These are phyloP conservation scores for Agonopterix alstromeriana DNA, from an alignment of 2,888 invertebrate genomes.

Conservation along the genomic window DNA sequence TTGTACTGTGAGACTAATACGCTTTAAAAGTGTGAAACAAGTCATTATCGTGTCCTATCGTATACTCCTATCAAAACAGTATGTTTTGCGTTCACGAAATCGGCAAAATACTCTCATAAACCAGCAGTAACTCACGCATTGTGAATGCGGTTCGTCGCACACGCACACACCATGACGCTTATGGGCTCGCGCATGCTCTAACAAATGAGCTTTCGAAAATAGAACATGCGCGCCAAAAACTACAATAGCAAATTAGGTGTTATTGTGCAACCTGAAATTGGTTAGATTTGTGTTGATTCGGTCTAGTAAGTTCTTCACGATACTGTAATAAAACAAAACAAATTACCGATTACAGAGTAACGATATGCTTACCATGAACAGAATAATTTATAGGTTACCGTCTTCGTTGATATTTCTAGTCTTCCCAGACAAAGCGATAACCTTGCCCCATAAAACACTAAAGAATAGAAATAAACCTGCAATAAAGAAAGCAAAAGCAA, in stretches of 20 bases:
- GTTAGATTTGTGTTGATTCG: slow-evolving; percentile 9
- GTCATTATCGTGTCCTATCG: not conserved
- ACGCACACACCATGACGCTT: slow-evolving; percentile 45
- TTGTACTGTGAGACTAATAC: too few relatives aligned
- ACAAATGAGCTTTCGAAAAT: slow-evolving; percentile 44
- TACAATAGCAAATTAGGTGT: slow-evolving; percentile 17
- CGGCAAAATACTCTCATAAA: slow-evolving; percentile 38
- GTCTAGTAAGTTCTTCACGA: too few relatives aligned
- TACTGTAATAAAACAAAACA: too few relatives aligned
- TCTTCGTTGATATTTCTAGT: too few relatives aligned
- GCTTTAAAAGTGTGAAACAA: slow-evolving; percentile 1
- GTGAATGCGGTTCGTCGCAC: slow-evolving; percentile 46
- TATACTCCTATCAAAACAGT: slow-evolving; percentile 16
- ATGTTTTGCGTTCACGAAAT: slow-evolving; percentile 26
- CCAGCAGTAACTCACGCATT: slow-evolving; percentile 40
- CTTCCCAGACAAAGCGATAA: too few relatives aligned
- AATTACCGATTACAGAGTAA: too few relatives aligned
- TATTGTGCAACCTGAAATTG: slow-evolving; percentile 30
- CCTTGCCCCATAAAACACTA: too few relatives aligned
- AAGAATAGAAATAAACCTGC: too few relatives aligned
- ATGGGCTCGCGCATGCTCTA: slow-evolving; percentile 39
- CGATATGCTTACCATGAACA: too few relatives aligned
- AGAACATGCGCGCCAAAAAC: slow-evolving; percentile 25
- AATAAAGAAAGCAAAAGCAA: too few relatives aligned
- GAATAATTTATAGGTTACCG: too few relatives aligned